Base-by-base conservation (phyloP, 2,888 invertebrate genomes). In the Prosopocoilus inquinatus region DNA sequence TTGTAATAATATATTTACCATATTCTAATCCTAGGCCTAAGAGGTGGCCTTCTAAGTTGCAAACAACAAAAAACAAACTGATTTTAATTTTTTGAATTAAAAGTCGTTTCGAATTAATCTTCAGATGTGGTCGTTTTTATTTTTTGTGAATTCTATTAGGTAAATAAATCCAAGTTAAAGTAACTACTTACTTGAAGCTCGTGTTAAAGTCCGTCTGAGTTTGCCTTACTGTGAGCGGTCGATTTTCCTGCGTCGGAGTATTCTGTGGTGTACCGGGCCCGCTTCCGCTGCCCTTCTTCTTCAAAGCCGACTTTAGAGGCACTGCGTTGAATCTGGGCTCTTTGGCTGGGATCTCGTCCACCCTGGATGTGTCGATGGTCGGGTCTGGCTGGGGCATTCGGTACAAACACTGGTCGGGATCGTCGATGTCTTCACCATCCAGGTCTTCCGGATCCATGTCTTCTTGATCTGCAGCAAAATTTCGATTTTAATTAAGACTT, bases 311-410 rank as follows among this genome's bases (percentile, higher is more conserved):
- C 78, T 95, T 95, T 59, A 94, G 84, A 63, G 94, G 94, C 82
- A 93, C 87, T 64, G 94, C 94, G 79, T 92, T 90, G 79, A 92
- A 90, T 72, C 89, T 88, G 39, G 94, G 94, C 81, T 94, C 94
- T 79, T 94, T 93, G 56, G 94, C 93, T 66, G 93, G 94, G 70
- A 94, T 93, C 80, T 94, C 93, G 77, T 94, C 94, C 59, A 94
- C 88, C 64, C 91, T 84, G 54, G 87, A 87, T 55, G 91, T 92
- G 78, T 94, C 93, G 67, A 88, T 87, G 64, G 81, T 78, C 32
- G 86, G 86, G 73, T 86, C 85, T 38, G 85, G 84, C 67, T 83
- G 85, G 64, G 80, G 80, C 76, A 78, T 80, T 67, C 78, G 80
- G 69, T 78, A 81, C 72, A 82, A 75, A 70, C 82, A 85, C n/a